Evolutionary conservation across 2,888 invertebrate genomes (phyloP).

Genomic region (Oscheius myriophilus): DNA sequence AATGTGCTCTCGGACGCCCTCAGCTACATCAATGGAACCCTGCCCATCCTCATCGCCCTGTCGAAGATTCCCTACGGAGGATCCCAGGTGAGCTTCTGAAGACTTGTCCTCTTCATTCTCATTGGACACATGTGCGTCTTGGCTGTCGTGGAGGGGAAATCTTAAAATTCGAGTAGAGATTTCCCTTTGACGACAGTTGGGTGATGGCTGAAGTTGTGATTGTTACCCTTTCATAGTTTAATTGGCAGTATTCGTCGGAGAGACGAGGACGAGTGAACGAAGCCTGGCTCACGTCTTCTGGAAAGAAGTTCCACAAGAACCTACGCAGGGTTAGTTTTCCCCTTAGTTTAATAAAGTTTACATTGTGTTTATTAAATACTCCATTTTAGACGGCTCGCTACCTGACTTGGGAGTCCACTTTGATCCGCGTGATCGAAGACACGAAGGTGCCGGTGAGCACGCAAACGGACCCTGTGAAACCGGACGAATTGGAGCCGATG

Average conservation of each 20-base stretch:
- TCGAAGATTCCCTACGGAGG: constrained; percentile 28
- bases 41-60: constrained; percentile 40
- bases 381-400: constrained; percentile 32
- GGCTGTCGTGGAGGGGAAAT: no score
- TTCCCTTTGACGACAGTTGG: no score
- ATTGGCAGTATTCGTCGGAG: constrained; percentile 17
- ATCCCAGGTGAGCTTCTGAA: constrained; percentile 7
- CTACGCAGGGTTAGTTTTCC: constrained; percentile 27
- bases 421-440: constrained; percentile 38
- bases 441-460: constrained; percentile 34
- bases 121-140: no score
- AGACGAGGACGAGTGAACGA: constrained; percentile 39
- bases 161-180: no score
- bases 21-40: constrained; percentile 34
- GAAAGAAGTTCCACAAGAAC: constrained; percentile 35
- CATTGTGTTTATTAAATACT: background rate
- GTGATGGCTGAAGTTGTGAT: background rate
- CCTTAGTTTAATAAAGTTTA: background rate
- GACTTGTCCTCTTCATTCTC: background rate
- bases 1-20: constrained; percentile 36
- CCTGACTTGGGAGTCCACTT: constrained; percentile 45
- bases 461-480: constrained; percentile 37
- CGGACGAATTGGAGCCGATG: background rate
- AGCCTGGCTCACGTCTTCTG: constrained; percentile 37
- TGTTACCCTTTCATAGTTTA: background rate